Evolutionary conservation across 2,888 invertebrate species (phyloP).

Genomic region (Eudemis profundana): DNA sequence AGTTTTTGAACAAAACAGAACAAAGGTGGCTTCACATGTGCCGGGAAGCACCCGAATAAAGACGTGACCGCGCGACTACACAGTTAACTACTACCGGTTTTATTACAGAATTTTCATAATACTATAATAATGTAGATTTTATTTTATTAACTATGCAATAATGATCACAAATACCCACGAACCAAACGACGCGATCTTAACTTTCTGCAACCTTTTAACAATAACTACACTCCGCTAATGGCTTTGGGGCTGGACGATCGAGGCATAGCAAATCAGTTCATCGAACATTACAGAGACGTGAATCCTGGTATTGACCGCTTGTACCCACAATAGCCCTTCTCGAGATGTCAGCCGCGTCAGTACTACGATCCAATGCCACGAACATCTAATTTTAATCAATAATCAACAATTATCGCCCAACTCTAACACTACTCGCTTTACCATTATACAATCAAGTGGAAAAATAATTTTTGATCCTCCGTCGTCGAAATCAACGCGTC

Average conservation of each 20-base stretch:
- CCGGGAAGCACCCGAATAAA: constrained; percentile 21
- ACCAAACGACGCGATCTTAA: constrained; percentile 78
- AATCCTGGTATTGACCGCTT: not conserved
- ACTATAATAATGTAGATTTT: constrained; percentile 75
- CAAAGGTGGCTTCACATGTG: constrained; percentile 27
- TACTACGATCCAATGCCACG: constrained; percentile 78
- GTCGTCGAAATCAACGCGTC: constrained; percentile 73
- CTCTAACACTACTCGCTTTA: constrained; percentile 82
- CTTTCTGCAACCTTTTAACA: constrained; percentile 70
- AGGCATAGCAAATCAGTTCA: not conserved
- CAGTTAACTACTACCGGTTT: constrained; percentile 66
- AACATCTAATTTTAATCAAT: constrained; percentile 84
- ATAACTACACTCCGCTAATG: constrained; percentile 64
- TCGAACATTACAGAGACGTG: not conserved
- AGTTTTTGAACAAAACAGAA: not conserved
- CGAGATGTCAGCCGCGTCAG: constrained; percentile 53
- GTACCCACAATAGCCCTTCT: constrained; percentile 35
- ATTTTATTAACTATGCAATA: constrained; percentile 79
- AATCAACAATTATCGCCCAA: constrained; percentile 84
- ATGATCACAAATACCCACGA: constrained; percentile 82
- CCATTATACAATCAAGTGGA: constrained; percentile 80
- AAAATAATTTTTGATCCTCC: constrained; percentile 83
- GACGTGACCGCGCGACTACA: constrained; percentile 52
- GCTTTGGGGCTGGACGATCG: constrained; percentile 9
- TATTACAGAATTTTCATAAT: constrained; percentile 66